These are phyloP conservation scores for Oscheius onirici DNA, from an alignment of 2,888 invertebrate species.

Conservation along the genomic window DNA sequence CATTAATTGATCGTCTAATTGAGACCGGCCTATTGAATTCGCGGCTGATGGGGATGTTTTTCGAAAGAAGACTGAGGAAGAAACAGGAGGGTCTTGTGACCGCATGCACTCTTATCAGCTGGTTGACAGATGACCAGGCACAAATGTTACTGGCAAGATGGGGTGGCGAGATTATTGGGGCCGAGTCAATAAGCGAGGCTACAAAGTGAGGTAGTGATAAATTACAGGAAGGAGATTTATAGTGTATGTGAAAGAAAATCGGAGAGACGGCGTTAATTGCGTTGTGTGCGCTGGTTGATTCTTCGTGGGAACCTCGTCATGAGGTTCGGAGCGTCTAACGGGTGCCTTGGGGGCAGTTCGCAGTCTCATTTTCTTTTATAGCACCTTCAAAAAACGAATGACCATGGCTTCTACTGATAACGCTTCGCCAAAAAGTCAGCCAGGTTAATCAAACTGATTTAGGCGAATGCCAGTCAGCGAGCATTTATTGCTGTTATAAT, in stretches of 20 bases:
- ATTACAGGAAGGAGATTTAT: too few species aligned
- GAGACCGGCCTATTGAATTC: background rate
- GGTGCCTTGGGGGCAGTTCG: slow-evolving; percentile 17
- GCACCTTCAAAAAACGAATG: too few species aligned
- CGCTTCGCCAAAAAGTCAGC: too few species aligned
- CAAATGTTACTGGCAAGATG: too few species aligned
- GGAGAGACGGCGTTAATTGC: too few species aligned
- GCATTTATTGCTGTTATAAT: slow-evolving; percentile 2
- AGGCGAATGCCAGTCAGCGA: too few species aligned
- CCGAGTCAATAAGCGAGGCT: too few species aligned
- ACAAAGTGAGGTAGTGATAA: too few species aligned
- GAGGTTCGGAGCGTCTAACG: background rate
- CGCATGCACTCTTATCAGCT: slow-evolving; percentile 23
- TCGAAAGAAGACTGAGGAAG: slow-evolving; percentile 1
- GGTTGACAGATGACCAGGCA: slow-evolving; percentile 14
- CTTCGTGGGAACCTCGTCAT: slow-evolving; percentile 15
- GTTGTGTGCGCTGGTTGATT: slow-evolving; percentile 1
- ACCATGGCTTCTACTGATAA: background rate
- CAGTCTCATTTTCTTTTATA: background rate
- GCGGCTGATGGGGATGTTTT: background rate
- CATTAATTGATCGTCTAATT: slow-evolving; percentile 11
- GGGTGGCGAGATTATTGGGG: too few species aligned
- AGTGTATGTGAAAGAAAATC: too few species aligned
- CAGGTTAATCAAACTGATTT: too few species aligned
- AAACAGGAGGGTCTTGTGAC: background rate